Evolutionary conservation across 2,113 vertebrate species (phyloP), one percentile per base, ranked within the genome.

Genomic region (Phylloscopus trochilus): DNA sequence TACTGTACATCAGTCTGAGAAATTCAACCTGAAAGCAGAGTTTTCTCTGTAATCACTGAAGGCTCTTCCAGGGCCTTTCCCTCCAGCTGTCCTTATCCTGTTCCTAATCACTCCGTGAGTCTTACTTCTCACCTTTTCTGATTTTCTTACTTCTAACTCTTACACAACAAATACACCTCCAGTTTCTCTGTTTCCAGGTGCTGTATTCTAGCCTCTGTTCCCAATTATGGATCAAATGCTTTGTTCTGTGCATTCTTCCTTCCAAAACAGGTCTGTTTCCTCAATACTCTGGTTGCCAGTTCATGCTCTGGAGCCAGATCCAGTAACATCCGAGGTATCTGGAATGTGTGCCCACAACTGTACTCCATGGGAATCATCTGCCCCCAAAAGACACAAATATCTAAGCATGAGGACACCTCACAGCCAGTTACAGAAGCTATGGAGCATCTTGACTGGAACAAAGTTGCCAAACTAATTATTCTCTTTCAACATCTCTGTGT

Each of bases 401-500:
- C 62, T 37, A 70, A 77, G 68, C 11, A 55, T 22, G 43, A 72
- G 41, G 84, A 88, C 64, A 73, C 51, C 70, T 68, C 47, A 28
- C 21, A 77, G 35, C 11, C 72, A 69, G 24, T 63, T 67, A 83
- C 41, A 49, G 33, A 69, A 85, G 33, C 44, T 86, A 77, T 24
- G 21, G 46, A 90, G 75, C 30, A 74, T 80, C 86, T 4, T 78
- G 43, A 86, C 86, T 74, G 68, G 86, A 94, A 96, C 22, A 59
- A 77, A 79, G 46, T 92, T 90, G 67, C 86, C 55, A 85, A 92
- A 93, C 39, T n/a, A 63, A 28, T 70, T 49, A 7, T 49, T 88
- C 77, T 89, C 76, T 92, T 96, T 93, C 91, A 44, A 92, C 83
- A 90, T 83, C 27, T 30, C 44, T 23, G 9, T 51, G 68, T 68